Percentiles rank a stretch among this genome's conserved stretches.
Evolutionary conservation across 2,888 invertebrate species (phyloP).

Genomic region (Priocnemis perturbator): DNA sequence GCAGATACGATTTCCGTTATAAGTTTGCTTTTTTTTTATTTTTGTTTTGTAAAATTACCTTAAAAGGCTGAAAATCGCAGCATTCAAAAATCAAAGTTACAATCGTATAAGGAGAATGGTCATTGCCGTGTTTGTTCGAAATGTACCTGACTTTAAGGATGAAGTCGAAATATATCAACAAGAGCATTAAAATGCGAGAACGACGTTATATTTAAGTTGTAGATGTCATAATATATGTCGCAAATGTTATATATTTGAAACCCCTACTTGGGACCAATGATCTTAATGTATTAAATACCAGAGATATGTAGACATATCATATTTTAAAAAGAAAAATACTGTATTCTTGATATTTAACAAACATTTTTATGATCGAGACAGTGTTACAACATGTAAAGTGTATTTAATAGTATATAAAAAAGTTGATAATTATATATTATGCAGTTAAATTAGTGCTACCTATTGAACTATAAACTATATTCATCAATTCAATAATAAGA

Average conservation of each 20-base stretch:
- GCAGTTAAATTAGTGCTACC: conserved; percentile 37
- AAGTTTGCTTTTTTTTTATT: background rate
- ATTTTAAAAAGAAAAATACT: conserved; percentile 47
- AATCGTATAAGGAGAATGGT: conserved; percentile 20
- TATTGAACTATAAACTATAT: no score
- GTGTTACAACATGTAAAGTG: conserved; percentile 55
- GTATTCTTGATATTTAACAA: conserved; percentile 38
- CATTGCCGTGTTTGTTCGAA: conserved; percentile 59
- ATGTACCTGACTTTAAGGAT: conserved; percentile 70
- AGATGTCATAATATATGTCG: conserved; percentile 70
- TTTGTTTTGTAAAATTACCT: conserved; percentile 1
- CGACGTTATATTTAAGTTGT: conserved; percentile 61
- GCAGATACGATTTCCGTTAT: background rate
- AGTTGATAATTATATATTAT: conserved; percentile 46
- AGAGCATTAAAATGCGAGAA: conserved; percentile 39
- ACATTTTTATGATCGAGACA: conserved; percentile 37
- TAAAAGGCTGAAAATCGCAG: conserved; percentile 17
- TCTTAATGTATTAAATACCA: conserved; percentile 59
- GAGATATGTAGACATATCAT: conserved; percentile 51
- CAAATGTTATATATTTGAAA: conserved; percentile 64
- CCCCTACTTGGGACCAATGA: conserved; percentile 64
- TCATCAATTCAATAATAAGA: no score
- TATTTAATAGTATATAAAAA: conserved; percentile 53
- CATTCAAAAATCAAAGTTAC: conserved; percentile 35
- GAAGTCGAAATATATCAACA: conserved; percentile 39